Conservation (phyloP, 2,888 invertebrate species). For the Paralinhomoeus sp. region DNA sequence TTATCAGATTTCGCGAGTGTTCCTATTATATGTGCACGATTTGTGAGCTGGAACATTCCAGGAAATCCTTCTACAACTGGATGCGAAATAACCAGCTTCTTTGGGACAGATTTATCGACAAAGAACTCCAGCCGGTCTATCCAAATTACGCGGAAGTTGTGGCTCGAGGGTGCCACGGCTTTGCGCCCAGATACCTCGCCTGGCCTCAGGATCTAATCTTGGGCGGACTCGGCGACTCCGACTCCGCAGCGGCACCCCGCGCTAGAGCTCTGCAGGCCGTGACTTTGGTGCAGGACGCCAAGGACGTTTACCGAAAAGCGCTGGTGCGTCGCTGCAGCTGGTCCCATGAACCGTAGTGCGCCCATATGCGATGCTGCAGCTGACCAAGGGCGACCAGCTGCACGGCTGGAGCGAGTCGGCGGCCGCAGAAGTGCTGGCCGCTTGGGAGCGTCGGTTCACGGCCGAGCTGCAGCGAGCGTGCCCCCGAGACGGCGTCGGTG, state of each 20-base stretch:
- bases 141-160: conserved; percentile 59
- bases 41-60: no score
- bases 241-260: conserved; percentile 59
- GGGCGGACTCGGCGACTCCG: conserved; percentile 33
- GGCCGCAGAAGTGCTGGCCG: no score
- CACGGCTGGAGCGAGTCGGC: no score
- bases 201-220: conserved; percentile 94
- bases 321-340: no score
- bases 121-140: conserved; percentile 5
- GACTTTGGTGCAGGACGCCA: conserved; percentile 40
- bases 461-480: no score
- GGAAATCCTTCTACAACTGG: conserved; percentile 12
- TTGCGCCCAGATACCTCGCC: conserved; percentile 91
- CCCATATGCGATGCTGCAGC: no score
- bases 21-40: no score
- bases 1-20: no score
- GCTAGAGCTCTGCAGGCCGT: conserved; percentile 86
- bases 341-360: no score
- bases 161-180: conserved; percentile 86
- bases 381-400: no score
- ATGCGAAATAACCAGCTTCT: conserved; percentile 10
- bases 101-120: conserved; percentile 12
- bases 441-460: no score
- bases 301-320: conserved; percentile 17
- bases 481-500: conserved; percentile 69